A percentile compares a stretch with the other conserved stretches of the same genome.
phyloP scores from a whole-genome alignment of 1,140 invertebrate species.

The Caenorhabditis brenneri region DNA sequence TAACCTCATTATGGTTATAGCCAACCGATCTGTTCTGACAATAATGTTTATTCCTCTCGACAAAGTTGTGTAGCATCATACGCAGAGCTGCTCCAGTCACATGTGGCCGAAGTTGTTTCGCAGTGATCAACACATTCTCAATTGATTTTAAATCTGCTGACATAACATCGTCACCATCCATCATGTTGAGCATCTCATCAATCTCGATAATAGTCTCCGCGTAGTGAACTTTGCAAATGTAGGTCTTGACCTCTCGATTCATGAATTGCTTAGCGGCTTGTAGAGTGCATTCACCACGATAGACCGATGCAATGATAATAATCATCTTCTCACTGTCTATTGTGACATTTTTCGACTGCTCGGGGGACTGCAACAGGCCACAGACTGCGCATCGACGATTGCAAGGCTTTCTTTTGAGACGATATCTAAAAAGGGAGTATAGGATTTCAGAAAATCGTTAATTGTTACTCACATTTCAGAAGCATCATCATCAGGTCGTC shows the following conservation, averaged over 20 bases:
- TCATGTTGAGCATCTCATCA: neutral
- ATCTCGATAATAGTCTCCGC: neutral
- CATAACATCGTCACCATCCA: neutral
- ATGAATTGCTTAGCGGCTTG: neutral
- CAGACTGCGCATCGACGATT: neutral
- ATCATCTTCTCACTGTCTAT: conserved; percentile 8
- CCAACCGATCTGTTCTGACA: neutral
- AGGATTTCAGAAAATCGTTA: too few species aligned
- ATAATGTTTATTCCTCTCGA: neutral
- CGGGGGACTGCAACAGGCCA: neutral
- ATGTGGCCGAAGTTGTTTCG: neutral
- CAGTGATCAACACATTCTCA: neutral
- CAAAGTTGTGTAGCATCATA: neutral
- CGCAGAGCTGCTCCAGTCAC: neutral
- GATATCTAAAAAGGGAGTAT: neutral
- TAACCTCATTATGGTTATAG: too few species aligned
- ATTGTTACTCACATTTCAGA: neutral
- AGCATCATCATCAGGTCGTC: too few species aligned
- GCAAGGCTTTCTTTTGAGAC: neutral
- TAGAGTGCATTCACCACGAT: neutral
- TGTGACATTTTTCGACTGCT: neutral
- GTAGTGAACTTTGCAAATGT: neutral
- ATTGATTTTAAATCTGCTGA: neutral
- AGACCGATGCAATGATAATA: neutral
- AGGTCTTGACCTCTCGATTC: neutral